Evolutionary conservation across 1,140 invertebrate genomes (phyloP).

Genomic region (Heliothis virescens): DNA sequence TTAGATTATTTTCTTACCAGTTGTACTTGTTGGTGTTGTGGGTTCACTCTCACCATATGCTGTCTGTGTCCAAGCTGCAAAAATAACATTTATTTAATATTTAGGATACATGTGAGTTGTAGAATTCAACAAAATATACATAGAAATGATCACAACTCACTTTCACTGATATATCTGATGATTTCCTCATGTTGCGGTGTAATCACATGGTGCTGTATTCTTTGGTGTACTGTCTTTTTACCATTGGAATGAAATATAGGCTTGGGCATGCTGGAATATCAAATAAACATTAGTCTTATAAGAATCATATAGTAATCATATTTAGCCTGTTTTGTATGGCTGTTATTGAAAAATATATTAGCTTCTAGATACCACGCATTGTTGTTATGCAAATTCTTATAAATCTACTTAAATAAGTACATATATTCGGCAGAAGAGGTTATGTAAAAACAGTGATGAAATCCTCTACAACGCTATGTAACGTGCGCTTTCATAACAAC

Average conservation of each 20-base stretch:
- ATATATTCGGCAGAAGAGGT: constrained; percentile 68
- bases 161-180: constrained; percentile 91
- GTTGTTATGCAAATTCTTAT: not conserved
- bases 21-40: constrained; percentile 82
- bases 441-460: constrained; percentile 84
- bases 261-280: constrained; percentile 88
- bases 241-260: constrained; percentile 91
- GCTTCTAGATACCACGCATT: not conserved
- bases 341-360: not conserved
- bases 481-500: constrained; percentile 61
- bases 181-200: constrained; percentile 91
- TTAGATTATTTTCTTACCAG: constrained; percentile 63
- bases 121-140: too few relatives aligned
- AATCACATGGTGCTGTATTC: constrained; percentile 89
- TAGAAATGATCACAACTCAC: constrained; percentile 83
- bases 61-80: constrained; percentile 87
- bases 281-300: constrained; percentile 52
- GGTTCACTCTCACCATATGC: constrained; percentile 86
- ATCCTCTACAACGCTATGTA: constrained; percentile 61
- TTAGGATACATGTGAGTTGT: not conserved
- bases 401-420: constrained; percentile 39
- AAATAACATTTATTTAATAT: constrained; percentile 21
- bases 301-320: constrained; percentile 8
- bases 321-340: not conserved
- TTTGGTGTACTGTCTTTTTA: constrained; percentile 88